These are phyloP conservation scores for Mesoligia furuncula DNA, from an alignment of 2,888 invertebrate genomes.

Conservation along the genomic window DNA sequence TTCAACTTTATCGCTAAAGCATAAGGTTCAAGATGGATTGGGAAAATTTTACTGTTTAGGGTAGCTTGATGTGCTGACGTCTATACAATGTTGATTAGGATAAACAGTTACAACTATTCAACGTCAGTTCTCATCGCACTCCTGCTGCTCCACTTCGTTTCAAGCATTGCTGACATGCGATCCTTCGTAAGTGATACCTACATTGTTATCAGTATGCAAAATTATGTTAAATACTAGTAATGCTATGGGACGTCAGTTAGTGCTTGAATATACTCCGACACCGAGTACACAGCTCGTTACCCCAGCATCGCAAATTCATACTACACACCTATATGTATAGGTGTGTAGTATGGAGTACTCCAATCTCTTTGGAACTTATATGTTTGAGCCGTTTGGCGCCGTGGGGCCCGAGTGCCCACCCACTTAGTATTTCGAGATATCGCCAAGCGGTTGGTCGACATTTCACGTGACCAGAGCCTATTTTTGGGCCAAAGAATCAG, in stretches of 20 bases:
- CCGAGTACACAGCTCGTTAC: conserved; percentile 1
- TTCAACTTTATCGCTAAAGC: too few relatives aligned
- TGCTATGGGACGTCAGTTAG: conserved; percentile 1
- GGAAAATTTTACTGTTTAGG: too few relatives aligned
- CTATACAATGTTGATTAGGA: conserved; percentile 25
- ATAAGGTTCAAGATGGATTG: too few relatives aligned
- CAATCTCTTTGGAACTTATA: too few relatives aligned
- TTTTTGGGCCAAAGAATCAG: too few relatives aligned
- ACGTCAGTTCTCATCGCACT: not conserved
- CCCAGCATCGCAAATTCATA: conserved; percentile 3
- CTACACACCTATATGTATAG: not conserved
- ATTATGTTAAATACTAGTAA: conserved; percentile 21
- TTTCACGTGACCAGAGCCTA: too few relatives aligned
- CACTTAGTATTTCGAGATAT: too few relatives aligned
- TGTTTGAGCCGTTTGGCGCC: too few relatives aligned
- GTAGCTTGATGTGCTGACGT: too few relatives aligned
- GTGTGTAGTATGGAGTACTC: too few relatives aligned
- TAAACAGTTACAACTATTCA: conserved; percentile 14
- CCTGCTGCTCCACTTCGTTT: not conserved
- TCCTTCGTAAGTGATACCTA: not conserved
- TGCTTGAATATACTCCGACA: not conserved
- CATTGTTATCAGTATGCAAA: conserved; percentile 9
- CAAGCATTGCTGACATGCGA: not conserved
- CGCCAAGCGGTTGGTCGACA: too few relatives aligned
- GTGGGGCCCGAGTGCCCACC: too few relatives aligned